Evolutionary conservation across 2,888 invertebrate species (phyloP), one percentile per base, ranked within the genome.

Genomic region (Trilocha varians): DNA sequence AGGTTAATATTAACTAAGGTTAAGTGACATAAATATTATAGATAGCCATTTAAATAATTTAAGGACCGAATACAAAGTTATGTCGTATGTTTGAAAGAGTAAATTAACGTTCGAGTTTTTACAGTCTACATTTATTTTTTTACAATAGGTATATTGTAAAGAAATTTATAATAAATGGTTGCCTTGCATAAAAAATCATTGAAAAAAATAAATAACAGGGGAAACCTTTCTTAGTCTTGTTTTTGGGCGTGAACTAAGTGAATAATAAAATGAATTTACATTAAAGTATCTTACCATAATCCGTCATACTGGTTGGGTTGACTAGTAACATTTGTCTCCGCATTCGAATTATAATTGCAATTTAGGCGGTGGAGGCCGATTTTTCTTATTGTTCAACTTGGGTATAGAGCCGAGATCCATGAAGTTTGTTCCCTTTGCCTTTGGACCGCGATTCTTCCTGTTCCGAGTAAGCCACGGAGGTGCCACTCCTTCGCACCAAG

Each of bases 401-500:
- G 75, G 68, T 40, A 80, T 61, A 11, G 69, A 54, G 42, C 65
- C 63, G 42, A 75, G 58, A 42, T 70, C 69, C 44, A 77, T 57
- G 37, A 78, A 61, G 34, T 55, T 37, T 36, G 59, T 63, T 16
- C 58, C 35, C 38, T 43, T 42, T 14, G 40, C 45, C 25, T 59
- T 36, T 40, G 53, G 45, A 52, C 55, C 32, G 41, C 53, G 47
- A 41, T 50, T 25, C 25, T 25, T 25, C 43, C 48, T 54, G 38
- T 39, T 64, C 62, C 77, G 72, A 17, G 46, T 49, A 44, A 79
- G 64, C 83, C 82, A 80, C 34, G 62, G 70, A 59, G 82, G 77
- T 62, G 78, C 53, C 11, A 66, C 49, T 3, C 80, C 82, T 25
- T 87, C 88, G 63, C 94, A 95, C 65, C 89, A 89, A 39, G 91